Conservation (phyloP, 2,888 invertebrate genomes). For the Serrognathus titanus region DNA sequence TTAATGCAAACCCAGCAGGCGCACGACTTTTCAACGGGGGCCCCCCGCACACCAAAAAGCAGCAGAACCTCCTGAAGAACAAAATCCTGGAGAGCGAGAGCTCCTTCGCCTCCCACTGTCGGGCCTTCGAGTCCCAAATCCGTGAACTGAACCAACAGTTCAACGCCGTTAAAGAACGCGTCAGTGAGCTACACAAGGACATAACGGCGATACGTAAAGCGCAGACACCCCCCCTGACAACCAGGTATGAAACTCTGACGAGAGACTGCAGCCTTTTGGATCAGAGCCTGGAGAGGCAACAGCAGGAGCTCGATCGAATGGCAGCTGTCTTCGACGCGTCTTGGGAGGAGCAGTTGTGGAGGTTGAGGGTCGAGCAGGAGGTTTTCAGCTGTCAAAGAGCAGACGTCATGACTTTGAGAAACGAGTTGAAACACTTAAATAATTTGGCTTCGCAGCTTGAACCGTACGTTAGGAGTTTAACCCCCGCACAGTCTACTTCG, state of each 20-base stretch:
- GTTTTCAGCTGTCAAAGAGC: conserved; percentile 57
- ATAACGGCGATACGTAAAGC: conserved; percentile 59
- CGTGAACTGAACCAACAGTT: conserved; percentile 61
- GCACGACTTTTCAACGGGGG: conserved; percentile 41
- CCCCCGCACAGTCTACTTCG: conserved; percentile 38
- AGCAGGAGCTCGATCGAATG: conserved; percentile 59
- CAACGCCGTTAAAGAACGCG: conserved; percentile 59
- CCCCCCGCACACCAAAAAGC: conserved; percentile 44
- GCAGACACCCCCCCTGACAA: conserved; percentile 42
- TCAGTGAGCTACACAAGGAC: conserved; percentile 68
- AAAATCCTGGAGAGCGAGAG: conserved; percentile 54
- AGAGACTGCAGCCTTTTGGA: conserved; percentile 59
- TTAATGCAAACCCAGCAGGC: conserved; percentile 28
- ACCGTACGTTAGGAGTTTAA: conserved; percentile 60
- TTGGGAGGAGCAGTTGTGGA: conserved; percentile 71
- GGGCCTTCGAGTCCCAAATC: conserved; percentile 56
- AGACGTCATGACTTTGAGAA: conserved; percentile 61
- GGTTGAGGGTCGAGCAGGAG: conserved; percentile 69
- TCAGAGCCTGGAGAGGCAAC: conserved; percentile 59
- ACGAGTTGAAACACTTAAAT: conserved; percentile 63
- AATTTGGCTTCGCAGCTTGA: conserved; percentile 62
- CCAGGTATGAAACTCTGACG: conserved; percentile 54
- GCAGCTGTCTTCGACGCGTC: conserved; percentile 59
- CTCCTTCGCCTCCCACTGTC: conserved; percentile 62
- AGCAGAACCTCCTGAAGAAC: conserved; percentile 43